Evolutionary conservation across 2,797 vertebrate species (phyloP), one percentile per base, ranked within the genome.

Genomic region (Clarias laeviceps): DNA sequence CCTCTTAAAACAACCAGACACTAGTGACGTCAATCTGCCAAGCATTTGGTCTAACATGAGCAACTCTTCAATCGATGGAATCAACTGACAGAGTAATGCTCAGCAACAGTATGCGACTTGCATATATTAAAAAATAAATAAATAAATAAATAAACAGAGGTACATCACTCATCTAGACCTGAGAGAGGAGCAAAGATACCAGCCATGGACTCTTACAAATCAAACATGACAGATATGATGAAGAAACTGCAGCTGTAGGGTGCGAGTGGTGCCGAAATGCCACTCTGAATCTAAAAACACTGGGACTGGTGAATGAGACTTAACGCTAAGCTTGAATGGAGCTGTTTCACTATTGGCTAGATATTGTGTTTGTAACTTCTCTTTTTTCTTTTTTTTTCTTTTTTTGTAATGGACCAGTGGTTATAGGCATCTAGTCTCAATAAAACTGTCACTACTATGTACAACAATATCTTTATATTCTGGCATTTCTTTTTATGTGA

Each of bases 191-290:
- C 69, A 56, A 81, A 81, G 69, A 81, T 56, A 1, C 65, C 6
- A 69, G 70, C 12, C 34, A 61, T 15, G 17, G 56, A 64, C 78
- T 73, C 32, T 50, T 70, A 40, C 84, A 87, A 87, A 87, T 87
- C 70, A 81, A 82, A 84, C 83, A 66, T 84, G 86, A 84, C 86
- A 22, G 82, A 84, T 87, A 87, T 84, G 78, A 87, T 87, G 54
- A 87, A 84, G 78, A 87, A 76, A 84, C 82, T 76, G 62, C 62
- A 24, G 69, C 65, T 77, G 62, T 54, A 56, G n/a, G 8, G 27
- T 76, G 70, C 65, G 56, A 45, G 54, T 18, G 50, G 54, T 74
- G 61, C 62, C 12, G 82, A 69, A 29, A 66, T 83, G 82, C 78
- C 86, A 84, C 54, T 84, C 79, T 68, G n/a, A 65, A 87, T 87